Evolutionary conservation across 2,113 vertebrate species (phyloP).

Genomic region (Dipodomys merriami): DNA sequence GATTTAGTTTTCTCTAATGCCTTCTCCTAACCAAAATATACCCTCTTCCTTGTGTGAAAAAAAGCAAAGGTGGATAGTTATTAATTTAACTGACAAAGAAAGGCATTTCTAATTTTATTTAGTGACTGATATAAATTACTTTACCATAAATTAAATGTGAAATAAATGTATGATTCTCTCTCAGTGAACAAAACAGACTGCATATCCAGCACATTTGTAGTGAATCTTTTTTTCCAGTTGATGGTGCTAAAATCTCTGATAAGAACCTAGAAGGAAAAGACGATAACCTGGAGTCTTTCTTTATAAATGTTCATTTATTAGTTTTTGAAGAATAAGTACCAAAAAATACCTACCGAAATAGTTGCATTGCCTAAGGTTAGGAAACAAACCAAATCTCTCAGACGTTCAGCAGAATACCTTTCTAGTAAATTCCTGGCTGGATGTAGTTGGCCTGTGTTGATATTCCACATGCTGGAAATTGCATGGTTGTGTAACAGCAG

Average conservation of each 20-base stretch:
- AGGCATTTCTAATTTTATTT: conserved; percentile 70
- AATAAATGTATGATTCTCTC: conserved; percentile 39
- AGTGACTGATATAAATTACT: conserved; percentile 64
- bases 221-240: conserved; percentile 63
- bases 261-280: conserved; percentile 39
- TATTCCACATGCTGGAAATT: neutral
- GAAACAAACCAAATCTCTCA: neutral
- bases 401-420: neutral
- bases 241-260: conserved; percentile 75
- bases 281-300: conserved; percentile 33
- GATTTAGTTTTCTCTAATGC: conserved; percentile 59
- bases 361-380: neutral
- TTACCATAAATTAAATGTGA: conserved; percentile 61
- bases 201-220: neutral
- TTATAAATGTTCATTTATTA: conserved; percentile 32
- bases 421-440: neutral
- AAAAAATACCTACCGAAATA: conserved; percentile 36
- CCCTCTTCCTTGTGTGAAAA: conserved; percentile 38
- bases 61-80: conserved; percentile 48
- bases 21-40: conserved; percentile 41
- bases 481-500: neutral
- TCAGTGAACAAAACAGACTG: conserved; percentile 59
- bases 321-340: conserved; percentile 55
- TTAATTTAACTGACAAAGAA: conserved; percentile 64
- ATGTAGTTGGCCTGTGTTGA: neutral